Base-by-base conservation (phyloP, 2,797 vertebrate species). In the Acrossocheilus wenchowensis region DNA sequence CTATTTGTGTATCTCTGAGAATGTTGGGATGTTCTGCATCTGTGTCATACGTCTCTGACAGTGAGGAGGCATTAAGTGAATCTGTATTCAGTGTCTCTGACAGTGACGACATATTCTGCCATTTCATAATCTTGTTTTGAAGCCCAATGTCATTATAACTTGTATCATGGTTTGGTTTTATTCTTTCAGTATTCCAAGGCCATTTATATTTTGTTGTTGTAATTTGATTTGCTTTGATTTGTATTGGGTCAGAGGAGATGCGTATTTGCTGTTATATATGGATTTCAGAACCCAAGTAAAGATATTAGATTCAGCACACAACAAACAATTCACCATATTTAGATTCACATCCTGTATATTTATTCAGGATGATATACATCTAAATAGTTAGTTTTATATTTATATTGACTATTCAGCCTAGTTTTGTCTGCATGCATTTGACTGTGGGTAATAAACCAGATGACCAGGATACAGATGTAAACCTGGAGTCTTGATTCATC, bases 41-140 rank as follows among this genome's bases (percentile, higher is more conserved):
- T 48, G 3, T 62, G 41, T 48, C 21, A 36, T n/a, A 41, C 4
- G 9, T 66, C 15, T 80, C 41, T 48, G 78, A 80, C n/a, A 80
- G 60, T 6, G 41, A 34, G 21, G 41, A 66, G 66, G 14, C 41
- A 83, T 75, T 50, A 75, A 34, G 72, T 39, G 8, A 77, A 84
- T 77, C 72, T 66, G 74, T 69, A 78, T 84, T 69, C 74, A 78
- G 62, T 23, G 23, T 84, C 34, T 84, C 15, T 78, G 83, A 84
- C 83, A 84, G 74, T 78, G 74, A 78, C 62, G 10, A 84, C 83
- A 78, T 84, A 43, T 78, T 78, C 23, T 41, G 83, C 48, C 83
- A 77, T 84, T 77, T 84, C 34, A 21, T 78, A 84, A 84, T 78
- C 60, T 69, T 41, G 52, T 84, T 84, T 84, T 52, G 74, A 84